Evolutionary conservation across 2,113 vertebrate species (phyloP), one percentile per base, ranked within the genome.

Genomic region (Colius striatus): DNA sequence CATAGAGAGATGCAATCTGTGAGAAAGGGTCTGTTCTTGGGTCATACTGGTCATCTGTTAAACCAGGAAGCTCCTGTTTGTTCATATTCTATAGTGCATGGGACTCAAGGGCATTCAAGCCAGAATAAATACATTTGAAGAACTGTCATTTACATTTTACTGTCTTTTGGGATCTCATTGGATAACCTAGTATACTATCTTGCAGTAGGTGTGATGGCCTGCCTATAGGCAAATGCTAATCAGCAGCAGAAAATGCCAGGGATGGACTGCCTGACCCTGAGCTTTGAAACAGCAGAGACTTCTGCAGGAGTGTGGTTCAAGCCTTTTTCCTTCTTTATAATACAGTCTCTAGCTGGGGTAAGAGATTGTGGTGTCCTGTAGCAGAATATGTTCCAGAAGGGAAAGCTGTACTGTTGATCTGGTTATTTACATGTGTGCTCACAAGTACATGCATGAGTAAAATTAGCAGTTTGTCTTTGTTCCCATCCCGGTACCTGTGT

Each of bases 391-490:
- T n/a, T 62, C 36, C n/a, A 45, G 65, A 38, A 20, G 11, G 12
- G 60, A 62, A 77, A 30, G 45, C 48, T 67, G 13, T 72, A 9
- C 13, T 57, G 9, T 32, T 48, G 58, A 10, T 36, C 21, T 47
- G 20, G 26, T 66, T 76, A 51, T 67, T 67, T 47, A 45, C 26
- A 54, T 8, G 1, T 5, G 5, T 2, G 5, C 63, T 80, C 16
- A 16, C 25, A 32, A 41, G 19, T 36, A 27, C 1, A 0, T 36
- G 22, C 17, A 11, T 26, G 38, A 30, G 16, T 62, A 47, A 67
- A 84, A 62, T 15, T 3, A 26, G 19, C 38, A 43, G 20, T 58
- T 74, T 68, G 62, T 1, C 0, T 71, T 75, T 0, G 0, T 26
- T 68, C 22, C 53, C 3, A 2, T 54, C 58, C 27, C 68, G 16